Evolutionary conservation across 2,797 vertebrate genomes (phyloP).

Genomic region (Enteromius anoplus): DNA sequence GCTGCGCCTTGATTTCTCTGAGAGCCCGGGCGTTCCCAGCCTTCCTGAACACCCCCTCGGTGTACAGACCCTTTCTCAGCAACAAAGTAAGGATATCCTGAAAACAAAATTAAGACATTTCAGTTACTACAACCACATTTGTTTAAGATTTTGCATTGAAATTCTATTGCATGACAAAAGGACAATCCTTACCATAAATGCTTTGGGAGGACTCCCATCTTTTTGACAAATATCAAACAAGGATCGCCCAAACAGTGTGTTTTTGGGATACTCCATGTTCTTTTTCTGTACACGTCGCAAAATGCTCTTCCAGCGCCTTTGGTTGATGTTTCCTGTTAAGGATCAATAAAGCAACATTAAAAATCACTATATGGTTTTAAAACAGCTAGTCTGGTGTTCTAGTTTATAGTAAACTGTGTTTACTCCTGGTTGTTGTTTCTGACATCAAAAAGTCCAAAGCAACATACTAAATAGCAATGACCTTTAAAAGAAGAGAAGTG

Average conservation of each 20-base stretch:
- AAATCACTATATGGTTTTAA: neutral
- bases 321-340: constrained; percentile 69
- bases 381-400: neutral
- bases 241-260: constrained; percentile 76
- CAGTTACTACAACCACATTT: neutral
- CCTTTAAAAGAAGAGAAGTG: constrained; percentile 29
- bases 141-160: neutral
- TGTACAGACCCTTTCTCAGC: constrained; percentile 74
- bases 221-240: constrained; percentile 76
- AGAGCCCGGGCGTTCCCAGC: constrained; percentile 80
- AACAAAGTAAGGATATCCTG: constrained; percentile 80
- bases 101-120: constrained; percentile 13
- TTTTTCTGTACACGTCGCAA: constrained; percentile 75
- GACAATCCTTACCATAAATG: constrained; percentile 75
- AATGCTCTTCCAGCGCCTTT: constrained; percentile 80
- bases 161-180: neutral
- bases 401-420: neutral
- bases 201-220: constrained; percentile 72
- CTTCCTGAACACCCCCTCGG: constrained; percentile 85
- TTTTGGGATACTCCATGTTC: constrained; percentile 64
- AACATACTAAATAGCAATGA: neutral
- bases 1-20: constrained; percentile 81
- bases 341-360: constrained; percentile 43
- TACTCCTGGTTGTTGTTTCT: neutral
- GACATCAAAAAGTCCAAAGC: constrained; percentile 6